Percentiles rank a stretch among this genome's conserved stretches.
phyloP scores from a whole-genome alignment of 2,888 invertebrate species.

The Trypoxylon attenuatum region DNA sequence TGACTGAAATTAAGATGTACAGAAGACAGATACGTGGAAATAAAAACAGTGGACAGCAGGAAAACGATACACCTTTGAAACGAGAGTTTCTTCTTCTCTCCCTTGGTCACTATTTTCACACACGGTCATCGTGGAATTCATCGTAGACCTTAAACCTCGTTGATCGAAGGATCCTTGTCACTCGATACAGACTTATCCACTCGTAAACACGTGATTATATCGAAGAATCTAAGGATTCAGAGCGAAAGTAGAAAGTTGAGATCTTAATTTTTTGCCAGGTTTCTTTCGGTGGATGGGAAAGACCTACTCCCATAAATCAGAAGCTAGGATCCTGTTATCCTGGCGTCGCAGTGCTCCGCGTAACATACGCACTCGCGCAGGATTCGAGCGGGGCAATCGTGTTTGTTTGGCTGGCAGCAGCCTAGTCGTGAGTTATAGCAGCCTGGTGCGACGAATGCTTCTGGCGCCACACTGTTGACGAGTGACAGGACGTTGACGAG shows the following conservation, averaged over 20 bases:
- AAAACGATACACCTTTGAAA: not conserved
- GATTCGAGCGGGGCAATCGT: conserved; percentile 6
- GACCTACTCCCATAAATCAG: not conserved
- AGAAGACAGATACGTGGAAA: conserved; percentile 30
- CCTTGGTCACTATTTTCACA: not conserved
- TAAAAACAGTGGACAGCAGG: conserved; percentile 1
- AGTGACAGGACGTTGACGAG: conserved; percentile 60
- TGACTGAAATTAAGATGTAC: conserved; percentile 48
- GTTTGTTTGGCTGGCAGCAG: not conserved
- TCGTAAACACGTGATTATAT: too few relatives aligned
- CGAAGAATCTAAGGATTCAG: too few relatives aligned
- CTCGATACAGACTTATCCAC: too few relatives aligned
- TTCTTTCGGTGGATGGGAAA: not conserved
- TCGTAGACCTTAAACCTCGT: not conserved
- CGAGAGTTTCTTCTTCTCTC: not conserved
- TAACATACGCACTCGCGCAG: conserved; percentile 27
- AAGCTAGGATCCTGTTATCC: conserved; percentile 53
- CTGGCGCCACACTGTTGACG: conserved; percentile 69
- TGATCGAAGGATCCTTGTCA: too few relatives aligned
- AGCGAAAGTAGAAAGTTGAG: too few relatives aligned
- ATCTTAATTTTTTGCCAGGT: conserved; percentile 9
- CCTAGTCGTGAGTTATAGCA: conserved; percentile 56
- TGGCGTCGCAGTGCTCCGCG: conserved; percentile 30
- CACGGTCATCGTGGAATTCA: too few relatives aligned
- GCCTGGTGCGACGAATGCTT: conserved; percentile 70